phyloP scores from a whole-genome alignment of 2,113 vertebrate species.

The Catharus minimus region DNA sequence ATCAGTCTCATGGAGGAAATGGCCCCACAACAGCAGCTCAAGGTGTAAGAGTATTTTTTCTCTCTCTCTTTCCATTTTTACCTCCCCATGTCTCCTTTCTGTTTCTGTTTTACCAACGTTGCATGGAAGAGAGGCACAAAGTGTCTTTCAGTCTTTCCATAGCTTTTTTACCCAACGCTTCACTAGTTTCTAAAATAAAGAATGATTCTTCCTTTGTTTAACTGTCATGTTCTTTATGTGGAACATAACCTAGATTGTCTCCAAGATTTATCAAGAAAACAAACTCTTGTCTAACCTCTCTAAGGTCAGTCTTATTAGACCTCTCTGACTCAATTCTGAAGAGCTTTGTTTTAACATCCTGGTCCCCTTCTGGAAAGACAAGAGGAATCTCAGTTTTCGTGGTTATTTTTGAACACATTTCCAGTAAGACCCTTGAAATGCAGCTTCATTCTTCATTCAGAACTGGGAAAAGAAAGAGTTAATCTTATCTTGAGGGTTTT shows the following conservation, averaged over 20 bases:
- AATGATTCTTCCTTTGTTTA: background rate
- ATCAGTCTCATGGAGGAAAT: fast-evolving
- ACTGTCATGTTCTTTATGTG: background rate
- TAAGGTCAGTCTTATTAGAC: background rate
- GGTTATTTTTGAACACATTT: background rate
- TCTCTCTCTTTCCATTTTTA: background rate
- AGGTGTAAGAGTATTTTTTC: background rate
- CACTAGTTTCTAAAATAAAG: background rate
- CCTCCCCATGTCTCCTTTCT: background rate
- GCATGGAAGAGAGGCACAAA: background rate
- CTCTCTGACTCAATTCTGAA: background rate
- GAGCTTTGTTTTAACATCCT: background rate
- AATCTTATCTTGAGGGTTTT: background rate
- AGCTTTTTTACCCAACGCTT: background rate
- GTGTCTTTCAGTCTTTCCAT: background rate
- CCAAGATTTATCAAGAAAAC: background rate
- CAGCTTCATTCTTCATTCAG: background rate
- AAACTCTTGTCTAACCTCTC: background rate
- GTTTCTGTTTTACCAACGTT: background rate
- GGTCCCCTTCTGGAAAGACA: background rate
- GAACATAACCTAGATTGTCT: background rate
- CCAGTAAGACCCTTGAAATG: background rate
- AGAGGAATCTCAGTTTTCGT: background rate
- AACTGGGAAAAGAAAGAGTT: background rate
- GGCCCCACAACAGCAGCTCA: background rate